Evolutionary conservation across 2,797 vertebrate species (phyloP), one percentile per base, ranked within the genome.

Genomic region (Hipposideros larvatus): DNA sequence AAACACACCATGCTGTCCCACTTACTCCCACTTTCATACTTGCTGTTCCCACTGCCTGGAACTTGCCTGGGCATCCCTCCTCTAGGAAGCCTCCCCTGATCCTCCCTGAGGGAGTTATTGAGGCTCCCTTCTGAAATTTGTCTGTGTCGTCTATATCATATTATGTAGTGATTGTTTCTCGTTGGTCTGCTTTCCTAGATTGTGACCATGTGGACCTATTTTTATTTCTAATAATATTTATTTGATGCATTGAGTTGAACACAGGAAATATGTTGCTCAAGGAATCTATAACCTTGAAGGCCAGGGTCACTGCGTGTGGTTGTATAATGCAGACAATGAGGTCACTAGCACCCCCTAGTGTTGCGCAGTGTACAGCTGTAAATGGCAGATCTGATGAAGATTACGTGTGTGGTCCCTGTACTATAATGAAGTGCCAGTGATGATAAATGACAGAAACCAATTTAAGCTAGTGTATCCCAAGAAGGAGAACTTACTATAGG

Each of bases 181-280:
- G 1, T 92, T 73, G 13, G 4, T 79, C 51, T 94, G 16, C 24
- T 87, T 92, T 94, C 53, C 48, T 85, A 46, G 70, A 77, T 34
- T 79, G 65, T 74, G 70, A 66, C 3, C 18, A 31, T 46, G 19
- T n/a, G 31, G 9, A 65, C 11, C 31, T 57, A 37, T 43, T 57
- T 86, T 87, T 87, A 75, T 92, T 80, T 83, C 48, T n/a, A 66
- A 66, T 74, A 48, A n/a, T 80, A 61, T 48, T 34, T 65, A 53
- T 22, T 82, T 91, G 24, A 80, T 88, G 37, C 53, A 85, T 43
- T 65, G 83, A 85, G 21, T 31, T 82, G 43, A 94, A 87, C 4
- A 71, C 21, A 85, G 28, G 68, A 71, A 53, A 51, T 34, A n/a
- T 13, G 9, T 55, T 83, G 66, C 2, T 93, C 41, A 88, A 89